Evolutionary conservation across 2,797 vertebrate species (phyloP).

Genomic region (Tragopan temminckii): DNA sequence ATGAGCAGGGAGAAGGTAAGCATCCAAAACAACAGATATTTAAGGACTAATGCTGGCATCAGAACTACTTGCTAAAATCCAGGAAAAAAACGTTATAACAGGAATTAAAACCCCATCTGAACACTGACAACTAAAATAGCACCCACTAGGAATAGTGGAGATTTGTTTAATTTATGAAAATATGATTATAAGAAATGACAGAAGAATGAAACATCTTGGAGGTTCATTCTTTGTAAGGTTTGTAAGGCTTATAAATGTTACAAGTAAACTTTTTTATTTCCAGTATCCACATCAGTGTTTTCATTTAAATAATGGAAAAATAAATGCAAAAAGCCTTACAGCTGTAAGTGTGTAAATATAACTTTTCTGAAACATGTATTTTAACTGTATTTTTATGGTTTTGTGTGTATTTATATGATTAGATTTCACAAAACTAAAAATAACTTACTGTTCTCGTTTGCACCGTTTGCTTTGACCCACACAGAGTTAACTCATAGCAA

Average conservation of each 20-base stretch:
- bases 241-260: neutral
- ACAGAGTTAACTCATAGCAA: neutral
- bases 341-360: neutral
- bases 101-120: conserved; percentile 5
- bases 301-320: neutral
- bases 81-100: neutral
- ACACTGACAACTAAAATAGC: neutral
- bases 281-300: neutral
- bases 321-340: neutral
- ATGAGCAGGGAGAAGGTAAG: neutral
- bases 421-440: neutral
- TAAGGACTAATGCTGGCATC: neutral
- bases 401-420: neutral
- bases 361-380: neutral
- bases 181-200: neutral
- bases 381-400: neutral
- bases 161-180: neutral
- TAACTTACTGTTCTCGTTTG: neutral
- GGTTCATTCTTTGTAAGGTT: neutral
- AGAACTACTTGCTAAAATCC: neutral
- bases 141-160: neutral
- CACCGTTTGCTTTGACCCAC: neutral
- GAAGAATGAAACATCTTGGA: neutral
- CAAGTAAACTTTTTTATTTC: neutral
- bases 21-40: conserved; percentile 26